phyloP scores from a whole-genome alignment of 1,140 invertebrate genomes.

The Bombus turneri region DNA sequence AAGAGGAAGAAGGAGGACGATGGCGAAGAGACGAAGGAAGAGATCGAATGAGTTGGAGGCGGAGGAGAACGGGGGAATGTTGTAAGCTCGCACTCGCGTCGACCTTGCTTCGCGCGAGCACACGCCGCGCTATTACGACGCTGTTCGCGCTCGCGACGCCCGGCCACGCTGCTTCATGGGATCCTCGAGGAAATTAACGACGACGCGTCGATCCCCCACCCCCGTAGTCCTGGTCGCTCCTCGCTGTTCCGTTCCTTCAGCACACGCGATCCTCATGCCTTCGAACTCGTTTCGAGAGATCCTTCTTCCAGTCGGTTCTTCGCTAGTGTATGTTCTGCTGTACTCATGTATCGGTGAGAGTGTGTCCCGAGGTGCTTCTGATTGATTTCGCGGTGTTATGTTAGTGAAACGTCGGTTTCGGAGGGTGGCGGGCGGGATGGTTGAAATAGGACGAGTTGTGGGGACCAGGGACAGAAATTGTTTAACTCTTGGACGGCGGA shows the following conservation, averaged over 20 bases:
- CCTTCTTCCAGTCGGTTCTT: background rate
- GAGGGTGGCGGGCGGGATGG: no score
- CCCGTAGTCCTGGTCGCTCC: background rate
- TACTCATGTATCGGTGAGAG: background rate
- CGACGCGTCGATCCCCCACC: slow-evolving; percentile 22
- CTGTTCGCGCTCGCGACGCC: slow-evolving; percentile 51
- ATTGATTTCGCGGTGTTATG: background rate
- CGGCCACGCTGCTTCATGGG: slow-evolving; percentile 23
- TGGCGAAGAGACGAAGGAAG: slow-evolving; percentile 51
- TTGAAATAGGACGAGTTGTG: background rate
- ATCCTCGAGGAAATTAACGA: slow-evolving; percentile 45
- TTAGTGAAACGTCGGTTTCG: background rate
- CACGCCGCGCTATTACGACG: slow-evolving; percentile 65
- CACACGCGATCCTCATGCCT: background rate
- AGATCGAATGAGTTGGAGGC: slow-evolving; percentile 17
- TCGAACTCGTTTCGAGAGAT: background rate
- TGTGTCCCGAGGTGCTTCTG: background rate
- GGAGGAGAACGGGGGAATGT: slow-evolving; percentile 46
- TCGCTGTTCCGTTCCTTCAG: background rate
- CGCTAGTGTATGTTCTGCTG: background rate
- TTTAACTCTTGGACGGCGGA: no score
- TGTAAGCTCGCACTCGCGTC: slow-evolving; percentile 69
- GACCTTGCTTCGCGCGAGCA: slow-evolving; percentile 65
- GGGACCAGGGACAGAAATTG: no score
- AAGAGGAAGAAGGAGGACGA: slow-evolving; percentile 21